Evolutionary conservation across 2,888 invertebrate species (phyloP).

Genomic region (Abrostola triplasia): DNA sequence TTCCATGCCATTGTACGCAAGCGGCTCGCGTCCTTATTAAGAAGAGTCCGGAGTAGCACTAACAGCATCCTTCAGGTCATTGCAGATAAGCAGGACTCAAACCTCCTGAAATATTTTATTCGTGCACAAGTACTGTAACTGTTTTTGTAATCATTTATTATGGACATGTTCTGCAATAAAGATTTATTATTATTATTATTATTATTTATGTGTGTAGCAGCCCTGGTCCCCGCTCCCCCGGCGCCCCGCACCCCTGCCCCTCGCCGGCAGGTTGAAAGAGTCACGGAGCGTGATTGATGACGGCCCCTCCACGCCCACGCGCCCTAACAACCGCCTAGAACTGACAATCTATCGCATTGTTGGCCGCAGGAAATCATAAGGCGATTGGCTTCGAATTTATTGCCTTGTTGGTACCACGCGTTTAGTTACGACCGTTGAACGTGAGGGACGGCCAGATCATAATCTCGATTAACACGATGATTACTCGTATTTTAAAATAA

Average conservation of each 20-base stretch:
- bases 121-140: too few species aligned
- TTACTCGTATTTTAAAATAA: constrained; percentile 49
- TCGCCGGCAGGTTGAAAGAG: constrained; percentile 87
- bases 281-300: constrained; percentile 86
- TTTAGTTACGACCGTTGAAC: constrained; percentile 60
- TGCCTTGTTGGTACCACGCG: constrained; percentile 62
- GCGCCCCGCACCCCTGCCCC: constrained; percentile 48
- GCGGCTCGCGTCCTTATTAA: too few species aligned
- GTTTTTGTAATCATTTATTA: too few species aligned
- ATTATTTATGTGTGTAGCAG: constrained; percentile 81
- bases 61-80: too few species aligned
- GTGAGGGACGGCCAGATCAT: constrained; percentile 56
- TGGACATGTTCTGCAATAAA: too few species aligned
- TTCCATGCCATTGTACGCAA: too few species aligned
- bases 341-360: constrained; percentile 82
- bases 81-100: too few species aligned
- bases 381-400: constrained; percentile 76
- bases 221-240: constrained; percentile 65
- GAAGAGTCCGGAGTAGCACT: too few species aligned
- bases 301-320: constrained; percentile 77
- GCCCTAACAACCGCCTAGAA: constrained; percentile 79
- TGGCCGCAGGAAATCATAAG: constrained; percentile 78
- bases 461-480: constrained; percentile 59
- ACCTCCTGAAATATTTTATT: too few species aligned
- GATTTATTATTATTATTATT: too few species aligned